Evolutionary conservation across 2,888 invertebrate genomes (phyloP).

Genomic region (Folsomia manolachei): DNA sequence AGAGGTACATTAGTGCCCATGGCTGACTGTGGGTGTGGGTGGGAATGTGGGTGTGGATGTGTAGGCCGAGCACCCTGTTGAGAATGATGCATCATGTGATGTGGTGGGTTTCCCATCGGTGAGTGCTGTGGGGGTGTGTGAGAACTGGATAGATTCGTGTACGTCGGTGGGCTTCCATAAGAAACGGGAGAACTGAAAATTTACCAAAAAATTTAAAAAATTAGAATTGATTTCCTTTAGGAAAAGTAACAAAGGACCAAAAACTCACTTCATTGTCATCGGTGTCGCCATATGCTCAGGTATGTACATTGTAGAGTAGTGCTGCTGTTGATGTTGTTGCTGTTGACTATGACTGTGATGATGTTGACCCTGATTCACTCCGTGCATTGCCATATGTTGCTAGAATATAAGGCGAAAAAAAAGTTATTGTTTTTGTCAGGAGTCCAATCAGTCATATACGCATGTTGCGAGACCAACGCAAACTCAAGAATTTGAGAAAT

Average conservation of each 20-base stretch:
- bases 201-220: slow-evolving; percentile 11
- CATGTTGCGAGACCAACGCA: no score
- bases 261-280: slow-evolving; percentile 47
- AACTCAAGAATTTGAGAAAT: no score
- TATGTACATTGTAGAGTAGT: slow-evolving; percentile 49
- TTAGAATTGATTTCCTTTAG: background rate
- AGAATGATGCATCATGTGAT: slow-evolving; percentile 40
- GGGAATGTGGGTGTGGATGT: slow-evolving; percentile 37
- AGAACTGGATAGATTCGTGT: slow-evolving; percentile 47
- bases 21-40: slow-evolving; percentile 42
- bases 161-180: slow-evolving; percentile 48
- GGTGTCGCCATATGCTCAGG: slow-evolving; percentile 49
- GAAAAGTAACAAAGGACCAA: background rate
- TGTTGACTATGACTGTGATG: slow-evolving; percentile 40
- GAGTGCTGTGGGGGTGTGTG: slow-evolving; percentile 40
- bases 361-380: slow-evolving; percentile 46
- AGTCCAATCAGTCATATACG: no score
- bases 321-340: slow-evolving; percentile 32
- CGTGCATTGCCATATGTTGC: slow-evolving; percentile 47
- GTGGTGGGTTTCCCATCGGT: slow-evolving; percentile 37
- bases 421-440: no score
- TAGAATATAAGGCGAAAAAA: background rate
- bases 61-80: no score
- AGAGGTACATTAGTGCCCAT: slow-evolving; percentile 41
- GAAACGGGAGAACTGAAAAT: slow-evolving; percentile 43